Base-by-base conservation (phyloP, 2,888 invertebrate genomes). In the Galerucella calmariensis region DNA sequence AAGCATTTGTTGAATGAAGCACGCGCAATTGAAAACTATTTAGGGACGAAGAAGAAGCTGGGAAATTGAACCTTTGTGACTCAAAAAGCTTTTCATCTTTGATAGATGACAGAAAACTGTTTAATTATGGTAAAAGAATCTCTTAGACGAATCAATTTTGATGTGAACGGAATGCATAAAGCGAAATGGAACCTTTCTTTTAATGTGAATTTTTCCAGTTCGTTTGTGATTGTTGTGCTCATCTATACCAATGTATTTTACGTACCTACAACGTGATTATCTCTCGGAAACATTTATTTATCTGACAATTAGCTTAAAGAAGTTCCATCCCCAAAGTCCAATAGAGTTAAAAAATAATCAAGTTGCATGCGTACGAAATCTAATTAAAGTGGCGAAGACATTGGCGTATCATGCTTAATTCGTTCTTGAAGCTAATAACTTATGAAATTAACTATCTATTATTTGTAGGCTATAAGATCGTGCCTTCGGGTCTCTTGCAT, bases 321-420 rank as follows among this genome's bases (percentile, higher is more conserved):
- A 77, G 77, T 77, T 75, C 77, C 78, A 77, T 80, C 83, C 84
- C 83, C 81, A 80, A 82, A 83, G 83, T 79, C 79, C 81, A 80
- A 83, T 84, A 82, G 79, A 81, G 79, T 79, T 79, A 79, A 82
- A 83, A 83, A 81, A 84, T 80, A 78, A 77, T 80, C 80, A 80
- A 69, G 69, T 76, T 73, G 73, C 81, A 81, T 78, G 81, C 82
- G 78, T 78, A 79, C 78, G 77, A 73, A 76, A 76, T 78, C 78
- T 81, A 82, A 82, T 81, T 80, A 80, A 78, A 81, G 79, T 76
- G 80, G 80, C 81, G n/a, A 12, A 14, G 14, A 11, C 48, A 56
- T 20, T 56, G 56, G 56, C 56, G 56, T 20, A 56, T 20, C 56
- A 56, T 41, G 6, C 8, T 41, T 9, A 1, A 1, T 8, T 41